Percentiles rank a stretch among this genome's conserved stretches.
Evolutionary conservation across 2,113 vertebrate species (phyloP).

Genomic region (Siniperca chuatsi): DNA sequence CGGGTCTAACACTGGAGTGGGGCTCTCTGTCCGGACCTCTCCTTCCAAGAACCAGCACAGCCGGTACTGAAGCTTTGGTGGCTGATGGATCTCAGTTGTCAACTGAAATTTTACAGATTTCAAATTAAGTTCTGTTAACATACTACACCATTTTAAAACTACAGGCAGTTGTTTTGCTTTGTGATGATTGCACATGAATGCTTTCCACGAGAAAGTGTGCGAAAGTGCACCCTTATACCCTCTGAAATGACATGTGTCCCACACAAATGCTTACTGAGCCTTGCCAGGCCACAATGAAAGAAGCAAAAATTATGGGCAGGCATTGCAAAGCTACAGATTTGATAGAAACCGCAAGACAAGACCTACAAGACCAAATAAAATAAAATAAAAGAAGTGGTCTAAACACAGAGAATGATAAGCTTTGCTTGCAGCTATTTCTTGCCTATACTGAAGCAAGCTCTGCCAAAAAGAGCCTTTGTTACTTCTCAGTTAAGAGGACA

Average conservation of each 20-base stretch:
- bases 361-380: neutral
- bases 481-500: constrained; percentile 26
- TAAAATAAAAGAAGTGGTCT: too few relatives aligned
- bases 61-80: neutral
- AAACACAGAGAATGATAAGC: neutral
- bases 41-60: neutral
- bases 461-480: constrained; percentile 12
- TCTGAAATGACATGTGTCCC: constrained; percentile 8
- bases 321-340: neutral
- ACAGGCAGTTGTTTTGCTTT: too few relatives aligned
- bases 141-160: too few relatives aligned
- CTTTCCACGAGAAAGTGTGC: neutral
- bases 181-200: neutral
- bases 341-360: neutral
- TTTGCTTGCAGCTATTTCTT: constrained; percentile 2
- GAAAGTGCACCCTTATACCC: neutral
- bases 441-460: neutral
- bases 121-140: too few relatives aligned
- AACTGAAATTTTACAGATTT: too few relatives aligned
- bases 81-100: too few relatives aligned
- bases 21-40: neutral
- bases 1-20: neutral
- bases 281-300: neutral
- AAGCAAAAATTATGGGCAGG: neutral
- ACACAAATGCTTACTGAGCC: neutral